Base-by-base conservation (phyloP, 2,797 vertebrate genomes). In the Poecilia wingei region DNA sequence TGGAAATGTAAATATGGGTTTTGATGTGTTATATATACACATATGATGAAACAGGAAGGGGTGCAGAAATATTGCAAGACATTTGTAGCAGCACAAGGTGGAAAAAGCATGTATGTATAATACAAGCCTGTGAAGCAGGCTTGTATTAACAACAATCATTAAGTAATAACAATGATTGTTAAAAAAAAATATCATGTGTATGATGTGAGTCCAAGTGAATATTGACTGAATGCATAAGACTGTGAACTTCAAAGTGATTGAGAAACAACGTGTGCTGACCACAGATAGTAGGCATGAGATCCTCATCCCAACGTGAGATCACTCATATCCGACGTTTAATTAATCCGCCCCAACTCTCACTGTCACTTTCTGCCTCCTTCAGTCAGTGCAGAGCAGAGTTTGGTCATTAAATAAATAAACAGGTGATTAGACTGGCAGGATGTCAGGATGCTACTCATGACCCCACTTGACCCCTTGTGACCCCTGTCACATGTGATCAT, bases 401-500 rank as follows among this genome's bases (percentile, higher is more conserved):
- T 85, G 84, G 79, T 76, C 78, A 87, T 91, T 92, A 88, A 82
- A 91, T 89, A 93, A 95, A 96, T 93, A 95, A 94, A 90, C 92
- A 90, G 86, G 86, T 94, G 90, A 95, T 94, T 95, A 94, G 86
- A 91, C 86, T 83, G 87, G 89, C 91, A 92, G 93, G 92, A 94
- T 88, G 92, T 91, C 95, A 94, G 95, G 95, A 95, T 94, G 90
- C 86, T 82, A 81, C 91, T 88, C 82, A 74, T 87, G 94, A 96
- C 94, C 94, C 95, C 95, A 96, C 95, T 96, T 96, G 95, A 96
- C 95, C 94, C 87, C 83, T 78, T 14, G 55, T 85, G 92, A 95
- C 94, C 93, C 79, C 94, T 96, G 95, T 95, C 95, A 95, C 91
- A 92, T 94, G 89, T 74, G 85, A 95, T 96, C 95, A 95, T 95